These are phyloP conservation scores for Hirtodrosophila histrioides DNA, from an alignment of 2,888 invertebrate genomes.

Conservation along the genomic window DNA sequence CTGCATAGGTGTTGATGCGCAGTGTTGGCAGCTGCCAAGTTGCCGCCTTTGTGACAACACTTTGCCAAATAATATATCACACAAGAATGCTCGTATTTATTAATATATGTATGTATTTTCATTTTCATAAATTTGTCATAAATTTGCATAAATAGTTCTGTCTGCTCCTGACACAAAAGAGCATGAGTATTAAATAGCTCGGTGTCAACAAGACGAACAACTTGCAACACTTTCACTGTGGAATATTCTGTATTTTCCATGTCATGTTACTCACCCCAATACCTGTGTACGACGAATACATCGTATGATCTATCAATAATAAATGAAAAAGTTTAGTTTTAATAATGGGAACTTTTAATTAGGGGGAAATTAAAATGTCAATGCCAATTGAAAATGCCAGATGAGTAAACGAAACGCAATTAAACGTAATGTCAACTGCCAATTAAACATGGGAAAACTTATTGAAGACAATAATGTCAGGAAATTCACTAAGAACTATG, in stretches of 20 bases:
- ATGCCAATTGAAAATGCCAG: too few species aligned
- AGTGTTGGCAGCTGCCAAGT: constrained; percentile 77
- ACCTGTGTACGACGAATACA: too few species aligned
- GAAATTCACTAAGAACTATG: too few species aligned
- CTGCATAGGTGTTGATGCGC: constrained; percentile 65
- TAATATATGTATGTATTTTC: constrained; percentile 25
- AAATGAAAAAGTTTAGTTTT: background rate
- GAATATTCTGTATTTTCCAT: background rate
- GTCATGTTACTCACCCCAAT: background rate
- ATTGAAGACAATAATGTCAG: too few species aligned
- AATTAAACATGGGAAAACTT: too few species aligned
- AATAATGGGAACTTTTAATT: background rate
- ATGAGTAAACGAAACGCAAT: too few species aligned
- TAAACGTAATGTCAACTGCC: too few species aligned
- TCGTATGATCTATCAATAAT: background rate
- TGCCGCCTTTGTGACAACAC: constrained; percentile 71
- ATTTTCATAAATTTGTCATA: constrained; percentile 70
- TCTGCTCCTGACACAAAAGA: constrained; percentile 19
- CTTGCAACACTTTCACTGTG: constrained; percentile 11
- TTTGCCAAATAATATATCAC: constrained; percentile 46
- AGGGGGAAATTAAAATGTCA: background rate
- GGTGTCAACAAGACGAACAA: background rate
- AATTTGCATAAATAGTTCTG: constrained; percentile 64
- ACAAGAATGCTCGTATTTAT: constrained; percentile 1
- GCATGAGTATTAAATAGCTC: constrained; percentile 13